These are phyloP conservation scores for Probosciger aterrimus DNA, from an alignment of 2,113 vertebrate species.

Conservation along the genomic window DNA sequence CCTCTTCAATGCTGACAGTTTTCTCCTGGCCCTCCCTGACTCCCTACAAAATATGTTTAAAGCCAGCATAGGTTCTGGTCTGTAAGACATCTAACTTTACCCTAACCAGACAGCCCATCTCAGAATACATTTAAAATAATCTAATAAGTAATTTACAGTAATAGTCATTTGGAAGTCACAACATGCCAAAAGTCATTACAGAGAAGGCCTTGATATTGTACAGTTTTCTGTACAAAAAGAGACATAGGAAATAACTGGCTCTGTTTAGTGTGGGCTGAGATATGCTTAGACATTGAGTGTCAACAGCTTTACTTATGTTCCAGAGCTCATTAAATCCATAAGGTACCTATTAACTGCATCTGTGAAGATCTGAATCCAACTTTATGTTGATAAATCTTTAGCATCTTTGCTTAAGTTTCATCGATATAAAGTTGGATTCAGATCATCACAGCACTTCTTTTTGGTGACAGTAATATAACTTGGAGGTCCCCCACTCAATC, in stretches of 20 bases:
- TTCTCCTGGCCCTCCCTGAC: background rate
- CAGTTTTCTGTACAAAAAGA: background rate
- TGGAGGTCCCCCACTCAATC: background rate
- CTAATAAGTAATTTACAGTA: conserved; percentile 6
- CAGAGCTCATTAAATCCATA: background rate
- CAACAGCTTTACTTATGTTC: background rate
- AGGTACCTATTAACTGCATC: background rate
- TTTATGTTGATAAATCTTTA: background rate
- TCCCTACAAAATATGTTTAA: background rate
- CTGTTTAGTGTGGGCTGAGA: background rate
- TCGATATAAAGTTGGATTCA: background rate
- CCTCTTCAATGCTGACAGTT: background rate
- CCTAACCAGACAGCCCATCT: background rate
- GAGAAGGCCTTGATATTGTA: background rate
- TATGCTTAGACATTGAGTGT: background rate
- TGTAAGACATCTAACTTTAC: background rate
- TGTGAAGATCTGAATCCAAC: background rate
- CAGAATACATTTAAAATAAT: conserved; percentile 14
- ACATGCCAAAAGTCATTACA: conserved; percentile 14
- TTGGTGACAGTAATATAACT: background rate
- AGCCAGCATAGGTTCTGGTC: background rate
- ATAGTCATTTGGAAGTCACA: background rate
- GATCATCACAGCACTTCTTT: background rate
- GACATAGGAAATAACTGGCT: background rate
- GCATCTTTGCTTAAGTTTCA: background rate